phyloP scores from a whole-genome alignment of 2,888 invertebrate species.

The Hanleya hanleyi region DNA sequence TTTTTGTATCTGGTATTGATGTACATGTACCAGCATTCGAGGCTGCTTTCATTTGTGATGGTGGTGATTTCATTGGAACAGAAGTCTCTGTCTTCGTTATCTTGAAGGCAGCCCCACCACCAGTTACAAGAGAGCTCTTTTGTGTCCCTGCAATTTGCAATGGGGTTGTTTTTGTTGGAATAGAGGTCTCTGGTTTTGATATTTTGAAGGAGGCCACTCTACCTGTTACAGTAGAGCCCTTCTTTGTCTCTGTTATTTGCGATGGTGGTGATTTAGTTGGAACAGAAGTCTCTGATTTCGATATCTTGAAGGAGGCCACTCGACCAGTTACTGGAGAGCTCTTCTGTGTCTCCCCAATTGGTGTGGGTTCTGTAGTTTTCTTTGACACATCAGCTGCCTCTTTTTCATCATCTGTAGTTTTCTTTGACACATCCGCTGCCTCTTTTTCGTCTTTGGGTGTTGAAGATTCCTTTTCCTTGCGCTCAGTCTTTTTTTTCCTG shows the following conservation, averaged over 20 bases:
- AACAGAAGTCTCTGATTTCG: not conserved
- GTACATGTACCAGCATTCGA: no score
- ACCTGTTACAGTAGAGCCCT: not conserved
- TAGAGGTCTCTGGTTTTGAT: no score
- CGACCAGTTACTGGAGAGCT: not conserved
- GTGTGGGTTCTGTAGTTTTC: conserved; percentile 10
- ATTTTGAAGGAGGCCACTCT: no score
- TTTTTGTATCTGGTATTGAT: not conserved
- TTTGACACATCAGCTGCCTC: conserved; percentile 21
- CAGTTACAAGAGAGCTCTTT: not conserved
- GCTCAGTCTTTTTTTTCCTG: conserved; percentile 35
- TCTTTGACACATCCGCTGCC: conserved; percentile 35
- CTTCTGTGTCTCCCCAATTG: conserved; percentile 5
- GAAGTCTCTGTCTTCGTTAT: not conserved
- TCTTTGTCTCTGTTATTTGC: not conserved
- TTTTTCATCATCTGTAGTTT: conserved; percentile 20
- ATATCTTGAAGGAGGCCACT: no score
- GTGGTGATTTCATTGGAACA: not conserved
- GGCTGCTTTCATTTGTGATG: not conserved
- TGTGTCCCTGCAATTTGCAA: conserved; percentile 11
- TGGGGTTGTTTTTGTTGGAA: no score
- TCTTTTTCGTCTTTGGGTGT: conserved; percentile 38
- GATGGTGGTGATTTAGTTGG: not conserved
- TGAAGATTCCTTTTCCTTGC: conserved; percentile 27
- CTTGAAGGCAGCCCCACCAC: no score